Conservation (phyloP, 2,888 invertebrate species). For the Chrysodeixis includens region DNA sequence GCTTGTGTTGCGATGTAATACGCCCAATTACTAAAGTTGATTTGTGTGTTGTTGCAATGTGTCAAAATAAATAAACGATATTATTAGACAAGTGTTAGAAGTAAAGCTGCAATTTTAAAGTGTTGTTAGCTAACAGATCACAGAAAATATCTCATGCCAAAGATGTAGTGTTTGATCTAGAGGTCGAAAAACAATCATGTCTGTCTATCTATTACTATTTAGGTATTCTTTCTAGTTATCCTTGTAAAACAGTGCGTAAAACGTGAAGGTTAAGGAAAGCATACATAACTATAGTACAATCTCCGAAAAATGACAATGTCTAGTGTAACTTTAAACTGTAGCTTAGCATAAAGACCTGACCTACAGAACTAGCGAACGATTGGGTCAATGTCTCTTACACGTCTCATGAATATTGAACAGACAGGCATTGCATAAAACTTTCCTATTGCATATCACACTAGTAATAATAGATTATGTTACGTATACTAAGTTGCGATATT, state of each 20-base stretch:
- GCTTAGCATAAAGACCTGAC: not conserved
- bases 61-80: not conserved
- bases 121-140: not conserved
- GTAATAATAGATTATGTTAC: not conserved
- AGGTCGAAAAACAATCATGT: too few species aligned
- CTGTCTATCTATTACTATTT: too few species aligned
- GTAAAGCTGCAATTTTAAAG: not conserved
- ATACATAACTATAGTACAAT: not conserved
- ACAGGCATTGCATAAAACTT: not conserved
- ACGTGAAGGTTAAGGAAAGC: too few species aligned
- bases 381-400: slow-evolving; percentile 4
- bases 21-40: not conserved
- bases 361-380: not conserved
- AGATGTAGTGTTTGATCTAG: too few species aligned
- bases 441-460: not conserved
- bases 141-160: not conserved
- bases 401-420: not conserved
- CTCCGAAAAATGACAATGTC: not conserved
- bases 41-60: not conserved
- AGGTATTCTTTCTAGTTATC: too few species aligned
- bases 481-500: not conserved
- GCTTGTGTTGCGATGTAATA: not conserved
- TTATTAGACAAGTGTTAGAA: not conserved
- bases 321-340: not conserved
- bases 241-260: too few species aligned